These are phyloP conservation scores for Sarcophaga caerulescens DNA, from an alignment of 2,888 invertebrate species.

Conservation along the genomic window DNA sequence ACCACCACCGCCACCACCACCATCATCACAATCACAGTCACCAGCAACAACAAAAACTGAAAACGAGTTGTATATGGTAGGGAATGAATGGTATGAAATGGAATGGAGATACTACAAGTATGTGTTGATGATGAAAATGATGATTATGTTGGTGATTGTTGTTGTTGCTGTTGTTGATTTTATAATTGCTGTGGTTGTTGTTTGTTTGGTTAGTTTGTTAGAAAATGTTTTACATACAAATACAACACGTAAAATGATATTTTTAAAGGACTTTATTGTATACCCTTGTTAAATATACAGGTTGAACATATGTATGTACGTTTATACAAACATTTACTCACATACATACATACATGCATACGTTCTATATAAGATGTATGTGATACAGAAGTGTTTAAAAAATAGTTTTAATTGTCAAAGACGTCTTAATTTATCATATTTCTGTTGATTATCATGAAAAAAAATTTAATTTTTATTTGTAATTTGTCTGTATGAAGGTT, in stretches of 20 bases:
- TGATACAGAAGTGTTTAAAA: no score
- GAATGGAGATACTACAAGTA: conserved; percentile 31
- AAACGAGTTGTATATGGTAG: background rate
- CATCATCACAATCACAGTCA: background rate
- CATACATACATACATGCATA: background rate
- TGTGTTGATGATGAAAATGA: conserved; percentile 50
- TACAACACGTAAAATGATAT: background rate
- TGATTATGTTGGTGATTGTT: conserved; percentile 19
- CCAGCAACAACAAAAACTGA: background rate
- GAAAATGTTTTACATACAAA: conserved; percentile 19
- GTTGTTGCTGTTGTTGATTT: conserved; percentile 3
- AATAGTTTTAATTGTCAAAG: no score
- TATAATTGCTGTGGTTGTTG: conserved; percentile 20
- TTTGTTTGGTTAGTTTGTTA: conserved; percentile 30
- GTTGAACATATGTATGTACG: background rate
- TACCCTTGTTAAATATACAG: background rate
- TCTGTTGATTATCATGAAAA: no score
- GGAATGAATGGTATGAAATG: background rate
- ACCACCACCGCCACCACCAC: no score
- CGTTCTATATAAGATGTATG: no score
- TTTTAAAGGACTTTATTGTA: background rate
- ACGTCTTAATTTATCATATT: no score
- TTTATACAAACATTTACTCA: background rate
- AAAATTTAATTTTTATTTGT: no score
- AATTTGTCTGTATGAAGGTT: no score